Percentiles rank a stretch among this genome's conserved stretches.
These are phyloP conservation scores for Setophaga kirtlandii DNA, from an alignment of 2,113 vertebrate species.

Conservation along the genomic window DNA sequence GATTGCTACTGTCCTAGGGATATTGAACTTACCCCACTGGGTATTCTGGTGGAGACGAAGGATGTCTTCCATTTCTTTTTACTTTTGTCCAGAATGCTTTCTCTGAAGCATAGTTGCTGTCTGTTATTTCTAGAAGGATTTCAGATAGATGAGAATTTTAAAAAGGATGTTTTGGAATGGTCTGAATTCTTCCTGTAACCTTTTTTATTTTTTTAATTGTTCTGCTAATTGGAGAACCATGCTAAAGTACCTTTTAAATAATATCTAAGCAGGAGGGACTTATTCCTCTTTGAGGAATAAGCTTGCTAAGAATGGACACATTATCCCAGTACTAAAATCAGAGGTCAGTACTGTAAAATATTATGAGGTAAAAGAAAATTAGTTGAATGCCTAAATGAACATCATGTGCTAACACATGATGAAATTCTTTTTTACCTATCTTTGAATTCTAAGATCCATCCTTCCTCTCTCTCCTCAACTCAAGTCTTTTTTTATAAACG, in stretches of 20 bases:
- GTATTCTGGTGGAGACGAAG: neutral
- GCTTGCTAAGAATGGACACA: neutral
- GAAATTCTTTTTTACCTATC: neutral
- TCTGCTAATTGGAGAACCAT: neutral
- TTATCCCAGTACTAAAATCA: neutral
- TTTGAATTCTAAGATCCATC: neutral
- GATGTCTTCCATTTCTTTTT: neutral
- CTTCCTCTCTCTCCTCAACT: neutral
- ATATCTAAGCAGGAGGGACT: neutral
- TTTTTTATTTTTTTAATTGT: neutral
- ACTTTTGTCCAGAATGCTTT: neutral
- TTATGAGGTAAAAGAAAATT: neutral
- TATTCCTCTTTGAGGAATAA: constrained; percentile 3
- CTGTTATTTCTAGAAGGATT: neutral
- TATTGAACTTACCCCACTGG: neutral
- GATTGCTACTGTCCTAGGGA: neutral
- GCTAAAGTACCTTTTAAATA: constrained; percentile 13
- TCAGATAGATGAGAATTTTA: neutral
- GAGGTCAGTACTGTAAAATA: neutral
- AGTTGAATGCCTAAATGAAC: neutral
- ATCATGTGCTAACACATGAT: neutral
- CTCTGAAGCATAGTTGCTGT: neutral
- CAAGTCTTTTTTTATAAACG: neutral
- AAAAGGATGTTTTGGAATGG: neutral
- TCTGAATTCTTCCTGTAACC: neutral